phyloP scores from a whole-genome alignment of 2,113 vertebrate species.

The Neomonachus schauinslandi region DNA sequence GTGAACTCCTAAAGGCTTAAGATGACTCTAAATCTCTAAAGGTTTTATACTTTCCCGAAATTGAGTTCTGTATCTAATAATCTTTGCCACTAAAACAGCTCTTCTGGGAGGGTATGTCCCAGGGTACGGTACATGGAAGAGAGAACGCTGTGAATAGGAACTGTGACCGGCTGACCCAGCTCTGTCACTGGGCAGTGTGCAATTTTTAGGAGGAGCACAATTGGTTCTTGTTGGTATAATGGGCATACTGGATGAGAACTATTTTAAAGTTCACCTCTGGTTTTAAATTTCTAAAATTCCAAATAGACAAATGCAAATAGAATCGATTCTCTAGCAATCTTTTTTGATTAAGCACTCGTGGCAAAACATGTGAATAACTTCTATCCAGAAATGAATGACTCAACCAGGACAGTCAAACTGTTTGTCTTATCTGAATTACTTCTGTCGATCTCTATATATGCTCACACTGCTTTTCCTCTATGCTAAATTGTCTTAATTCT shows the following conservation, averaged over 20 bases:
- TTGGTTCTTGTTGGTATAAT: neutral
- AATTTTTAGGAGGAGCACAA: neutral
- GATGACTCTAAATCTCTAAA: neutral
- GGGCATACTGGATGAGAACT: neutral
- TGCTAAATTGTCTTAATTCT: neutral
- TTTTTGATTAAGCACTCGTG: neutral
- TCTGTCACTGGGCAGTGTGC: neutral
- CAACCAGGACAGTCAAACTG: neutral
- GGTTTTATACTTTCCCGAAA: neutral
- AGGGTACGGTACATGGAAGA: too few species aligned
- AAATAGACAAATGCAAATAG: neutral
- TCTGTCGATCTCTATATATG: neutral
- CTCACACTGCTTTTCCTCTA: neutral
- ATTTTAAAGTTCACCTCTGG: neutral
- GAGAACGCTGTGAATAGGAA: neutral
- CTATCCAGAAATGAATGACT: neutral
- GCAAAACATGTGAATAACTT: neutral
- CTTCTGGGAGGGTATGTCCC: neutral
- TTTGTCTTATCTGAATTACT: neutral
- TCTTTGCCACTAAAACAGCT: neutral
- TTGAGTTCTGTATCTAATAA: neutral
- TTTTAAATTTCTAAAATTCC: slow-evolving; percentile 42
- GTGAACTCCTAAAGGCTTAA: neutral
- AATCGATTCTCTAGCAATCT: neutral
- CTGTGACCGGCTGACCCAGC: neutral